Conservation (phyloP, 1,140 invertebrate species). For the Lutraria rhynchaena region DNA sequence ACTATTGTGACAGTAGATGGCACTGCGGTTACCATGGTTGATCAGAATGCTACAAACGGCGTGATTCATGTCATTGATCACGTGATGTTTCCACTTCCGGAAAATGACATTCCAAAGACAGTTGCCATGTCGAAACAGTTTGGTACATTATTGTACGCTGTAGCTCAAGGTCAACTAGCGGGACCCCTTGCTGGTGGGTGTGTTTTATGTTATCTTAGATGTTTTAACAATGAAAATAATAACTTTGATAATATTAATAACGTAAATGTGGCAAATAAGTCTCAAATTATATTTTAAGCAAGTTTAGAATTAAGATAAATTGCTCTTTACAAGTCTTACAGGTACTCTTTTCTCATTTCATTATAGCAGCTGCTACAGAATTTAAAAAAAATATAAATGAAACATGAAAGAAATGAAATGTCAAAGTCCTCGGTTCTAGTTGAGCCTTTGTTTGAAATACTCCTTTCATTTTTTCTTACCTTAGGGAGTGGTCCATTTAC, state of each 20-base stretch:
- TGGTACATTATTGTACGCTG: constrained; percentile 54
- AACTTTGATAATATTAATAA: too few relatives aligned
- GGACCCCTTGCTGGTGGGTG: constrained; percentile 48
- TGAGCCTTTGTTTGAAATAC: neutral
- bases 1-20: constrained; percentile 79
- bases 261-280: too few relatives aligned
- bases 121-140: constrained; percentile 37
- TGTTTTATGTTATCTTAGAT: too few relatives aligned
- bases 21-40: constrained; percentile 71
- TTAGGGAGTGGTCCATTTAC: constrained; percentile 57
- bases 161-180: constrained; percentile 53
- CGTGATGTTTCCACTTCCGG: constrained; percentile 63
- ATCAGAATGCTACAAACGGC: constrained; percentile 80
- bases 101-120: constrained; percentile 36
- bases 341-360: too few relatives aligned
- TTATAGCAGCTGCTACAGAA: too few relatives aligned
- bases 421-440: too few relatives aligned
- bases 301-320: too few relatives aligned
- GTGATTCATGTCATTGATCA: constrained; percentile 79
- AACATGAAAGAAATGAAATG: too few relatives aligned
- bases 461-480: neutral
- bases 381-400: too few relatives aligned
- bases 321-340: too few relatives aligned
- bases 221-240: too few relatives aligned
- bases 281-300: too few relatives aligned